Conservation (phyloP, 2,797 vertebrate species). For the Sebastes minor region DNA sequence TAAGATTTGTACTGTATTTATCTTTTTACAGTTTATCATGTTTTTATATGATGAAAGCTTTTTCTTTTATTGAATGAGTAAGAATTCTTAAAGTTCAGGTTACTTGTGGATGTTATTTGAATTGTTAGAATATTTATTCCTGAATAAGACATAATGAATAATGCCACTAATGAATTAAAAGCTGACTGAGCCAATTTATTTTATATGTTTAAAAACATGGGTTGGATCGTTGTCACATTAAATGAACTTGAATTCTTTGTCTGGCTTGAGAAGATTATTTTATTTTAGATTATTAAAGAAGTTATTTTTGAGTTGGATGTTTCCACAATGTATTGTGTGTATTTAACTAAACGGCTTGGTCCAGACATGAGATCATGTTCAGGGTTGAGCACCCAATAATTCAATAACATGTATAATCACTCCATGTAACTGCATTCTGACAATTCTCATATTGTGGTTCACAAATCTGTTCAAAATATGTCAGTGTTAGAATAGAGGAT, state of each 20-base stretch:
- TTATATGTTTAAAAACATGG: not conserved
- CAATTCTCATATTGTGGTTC: not conserved
- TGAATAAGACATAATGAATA: constrained; percentile 27
- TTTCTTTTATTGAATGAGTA: not conserved
- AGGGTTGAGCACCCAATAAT: not conserved
- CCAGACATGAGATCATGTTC: not conserved
- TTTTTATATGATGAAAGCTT: constrained; percentile 1
- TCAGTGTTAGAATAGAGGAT: not conserved
- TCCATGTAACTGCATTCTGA: not conserved
- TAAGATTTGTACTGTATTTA: constrained; percentile 60
- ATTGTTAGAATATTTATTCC: constrained; percentile 53
- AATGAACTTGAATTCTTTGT: constrained; percentile 23
- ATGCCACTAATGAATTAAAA: constrained; percentile 48
- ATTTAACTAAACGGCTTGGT: not conserved
- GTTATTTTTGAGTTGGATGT: not conserved
- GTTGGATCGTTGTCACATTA: constrained; percentile 44
- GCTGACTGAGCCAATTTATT: constrained; percentile 41
- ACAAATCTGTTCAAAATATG: not conserved
- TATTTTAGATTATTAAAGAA: not conserved
- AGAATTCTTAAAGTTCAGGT: constrained; percentile 16
- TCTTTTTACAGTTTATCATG: constrained; percentile 50
- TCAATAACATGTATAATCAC: not conserved
- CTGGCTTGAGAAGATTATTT: not conserved
- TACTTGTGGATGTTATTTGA: constrained; percentile 27
- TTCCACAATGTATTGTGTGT: not conserved